Conservation (phyloP, 53 echinoderm and acorn worm genomes). For the Echinometra lucunter region DNA sequence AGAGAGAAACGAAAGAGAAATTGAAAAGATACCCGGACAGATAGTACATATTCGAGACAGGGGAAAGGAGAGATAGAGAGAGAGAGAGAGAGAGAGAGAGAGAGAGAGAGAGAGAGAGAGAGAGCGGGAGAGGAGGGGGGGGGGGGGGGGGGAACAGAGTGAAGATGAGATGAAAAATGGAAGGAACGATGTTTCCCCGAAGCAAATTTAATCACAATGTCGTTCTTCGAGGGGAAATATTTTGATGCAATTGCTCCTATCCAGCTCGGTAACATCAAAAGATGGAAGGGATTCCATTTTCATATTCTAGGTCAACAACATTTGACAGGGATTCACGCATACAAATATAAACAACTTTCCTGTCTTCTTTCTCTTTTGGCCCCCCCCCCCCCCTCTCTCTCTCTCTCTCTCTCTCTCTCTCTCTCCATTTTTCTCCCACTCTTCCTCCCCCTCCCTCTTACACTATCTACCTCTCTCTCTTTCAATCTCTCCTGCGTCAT, state of each 20-base stretch:
- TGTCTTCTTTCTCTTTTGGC: background rate
- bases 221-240: background rate
- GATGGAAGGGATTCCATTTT: background rate
- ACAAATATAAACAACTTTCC: background rate
- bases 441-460: no score
- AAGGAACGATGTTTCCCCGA: background rate
- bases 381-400: no score
- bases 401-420: no score
- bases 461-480: no score
- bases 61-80: background rate
- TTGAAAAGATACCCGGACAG: background rate
- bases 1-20: background rate
- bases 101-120: background rate
- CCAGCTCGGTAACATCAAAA: conserved; percentile 14
- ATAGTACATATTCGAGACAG: background rate
- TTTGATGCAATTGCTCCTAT: conserved; percentile 7
- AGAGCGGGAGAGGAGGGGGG: background rate
- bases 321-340: background rate
- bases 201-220: background rate
- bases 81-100: background rate
- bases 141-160: no score
- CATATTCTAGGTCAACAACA: background rate
- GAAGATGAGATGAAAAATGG: background rate
- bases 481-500: no score
- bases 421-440: no score